Evolutionary conservation across 2,888 invertebrate genomes (phyloP).

Genomic region (Diogma glabrata): DNA sequence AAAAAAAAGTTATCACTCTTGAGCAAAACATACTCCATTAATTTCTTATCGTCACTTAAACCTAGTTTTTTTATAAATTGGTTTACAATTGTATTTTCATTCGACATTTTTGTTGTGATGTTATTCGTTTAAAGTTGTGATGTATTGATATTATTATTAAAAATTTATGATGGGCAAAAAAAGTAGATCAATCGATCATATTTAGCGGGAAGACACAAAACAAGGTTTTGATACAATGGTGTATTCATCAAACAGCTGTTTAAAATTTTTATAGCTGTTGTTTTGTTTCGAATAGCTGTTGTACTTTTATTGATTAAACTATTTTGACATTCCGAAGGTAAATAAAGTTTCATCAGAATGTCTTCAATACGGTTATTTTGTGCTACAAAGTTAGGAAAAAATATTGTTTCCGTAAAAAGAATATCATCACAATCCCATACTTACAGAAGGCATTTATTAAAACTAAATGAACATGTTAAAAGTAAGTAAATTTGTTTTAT

Average conservation of each 20-base stretch:
- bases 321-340: too few species aligned
- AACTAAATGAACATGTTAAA: background rate
- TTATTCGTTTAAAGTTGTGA: conserved; percentile 4
- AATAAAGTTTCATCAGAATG: background rate
- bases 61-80: conserved; percentile 32
- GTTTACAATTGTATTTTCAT: conserved; percentile 24
- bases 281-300: too few species aligned
- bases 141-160: too few species aligned
- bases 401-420: background rate
- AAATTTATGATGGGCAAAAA: too few species aligned
- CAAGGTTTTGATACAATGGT: too few species aligned
- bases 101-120: conserved; percentile 8
- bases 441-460: background rate
- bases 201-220: conserved; percentile 7
- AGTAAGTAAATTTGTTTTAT: background rate
- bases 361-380: conserved; percentile 3
- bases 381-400: conserved; percentile 4
- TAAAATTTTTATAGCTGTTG: too few species aligned
- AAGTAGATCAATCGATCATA: too few species aligned
- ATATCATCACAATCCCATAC: background rate
- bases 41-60: conserved; percentile 25
- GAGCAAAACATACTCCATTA: conserved; percentile 27
- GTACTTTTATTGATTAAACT: too few species aligned
- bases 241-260: too few species aligned
- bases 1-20: background rate